A percentile compares a stretch with the other conserved stretches of the same genome.
phyloP scores from a whole-genome alignment of 2,113 vertebrate genomes.

The Stercorarius parasiticus region DNA sequence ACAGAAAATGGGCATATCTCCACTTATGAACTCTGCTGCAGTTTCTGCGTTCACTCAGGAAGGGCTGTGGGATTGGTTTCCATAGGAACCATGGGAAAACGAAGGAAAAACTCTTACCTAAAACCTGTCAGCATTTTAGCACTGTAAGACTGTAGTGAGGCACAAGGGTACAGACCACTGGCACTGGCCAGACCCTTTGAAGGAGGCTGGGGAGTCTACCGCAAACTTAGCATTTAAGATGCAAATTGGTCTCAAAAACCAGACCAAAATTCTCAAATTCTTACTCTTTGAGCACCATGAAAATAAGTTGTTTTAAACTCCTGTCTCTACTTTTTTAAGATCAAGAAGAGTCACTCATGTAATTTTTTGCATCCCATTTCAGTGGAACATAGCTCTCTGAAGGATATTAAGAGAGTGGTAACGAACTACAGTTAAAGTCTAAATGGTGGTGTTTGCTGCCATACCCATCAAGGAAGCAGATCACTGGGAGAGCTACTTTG shows the following conservation, averaged over 20 bases:
- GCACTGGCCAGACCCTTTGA: not conserved
- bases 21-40: not conserved
- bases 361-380: not conserved
- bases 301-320: not conserved
- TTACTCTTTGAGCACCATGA: not conserved
- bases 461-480: not conserved
- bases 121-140: not conserved
- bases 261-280: not conserved
- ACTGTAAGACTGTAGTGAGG: not conserved
- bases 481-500: not conserved
- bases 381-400: not conserved
- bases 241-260: not conserved
- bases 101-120: not conserved
- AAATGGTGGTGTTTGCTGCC: not conserved
- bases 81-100: not conserved
- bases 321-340: not conserved
- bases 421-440: not conserved
- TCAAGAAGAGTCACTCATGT: fast-evolving
- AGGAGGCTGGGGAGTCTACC: not conserved
- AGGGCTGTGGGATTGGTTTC: not conserved
- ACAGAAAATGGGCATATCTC: not conserved
- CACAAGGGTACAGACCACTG: not conserved
- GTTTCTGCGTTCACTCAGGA: not conserved
- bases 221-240: not conserved
- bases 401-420: not conserved